These are phyloP conservation scores for Drosophila prostipennis DNA, from an alignment of 2,888 invertebrate species.

Conservation along the genomic window DNA sequence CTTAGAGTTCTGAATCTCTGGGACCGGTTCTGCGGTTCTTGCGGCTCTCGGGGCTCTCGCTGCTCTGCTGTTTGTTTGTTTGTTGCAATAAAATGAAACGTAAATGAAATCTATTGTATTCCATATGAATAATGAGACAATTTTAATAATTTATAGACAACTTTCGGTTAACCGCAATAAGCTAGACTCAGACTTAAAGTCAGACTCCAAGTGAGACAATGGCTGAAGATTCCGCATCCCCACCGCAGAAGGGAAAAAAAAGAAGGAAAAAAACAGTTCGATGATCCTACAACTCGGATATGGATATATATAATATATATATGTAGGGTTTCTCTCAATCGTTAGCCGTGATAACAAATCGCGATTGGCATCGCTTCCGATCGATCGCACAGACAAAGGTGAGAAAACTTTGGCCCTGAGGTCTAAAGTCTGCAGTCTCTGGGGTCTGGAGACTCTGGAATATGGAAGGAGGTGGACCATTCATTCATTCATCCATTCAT, in stretches of 20 bases:
- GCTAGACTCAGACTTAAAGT: slow-evolving; percentile 35
- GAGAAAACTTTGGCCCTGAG: slow-evolving; percentile 56
- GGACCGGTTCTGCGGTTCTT: slow-evolving; percentile 64
- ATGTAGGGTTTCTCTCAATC: slow-evolving; percentile 63
- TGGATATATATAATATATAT: slow-evolving; percentile 59
- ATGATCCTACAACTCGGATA: slow-evolving; percentile 71
- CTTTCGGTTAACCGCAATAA: slow-evolving; percentile 82
- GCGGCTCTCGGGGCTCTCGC: slow-evolving; percentile 34
- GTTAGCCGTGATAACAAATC: slow-evolving; percentile 67
- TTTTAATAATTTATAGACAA: slow-evolving; percentile 84
- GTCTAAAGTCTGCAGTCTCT: slow-evolving; percentile 2
- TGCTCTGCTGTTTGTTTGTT: slow-evolving; percentile 38
- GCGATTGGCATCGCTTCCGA: slow-evolving; percentile 74
- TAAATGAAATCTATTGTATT: slow-evolving; percentile 82
- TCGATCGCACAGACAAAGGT: slow-evolving; percentile 65
- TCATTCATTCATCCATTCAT: slow-evolving; percentile 35
- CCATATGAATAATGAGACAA: slow-evolving; percentile 84
- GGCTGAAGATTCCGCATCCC: slow-evolving; percentile 22
- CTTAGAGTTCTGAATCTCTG: slow-evolving; percentile 31
- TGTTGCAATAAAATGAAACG: slow-evolving; percentile 76
- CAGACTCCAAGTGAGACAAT: slow-evolving; percentile 21
- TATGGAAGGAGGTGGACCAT: slow-evolving; percentile 16
- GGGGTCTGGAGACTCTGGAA: neutral
- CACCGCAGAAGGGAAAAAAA: slow-evolving; percentile 46
- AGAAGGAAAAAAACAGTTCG: slow-evolving; percentile 69